A percentile compares a stretch with the other conserved stretches of the same genome.
Conservation (phyloP, 2,113 vertebrate genomes). For the Tragelaphus buxtoni region DNA sequence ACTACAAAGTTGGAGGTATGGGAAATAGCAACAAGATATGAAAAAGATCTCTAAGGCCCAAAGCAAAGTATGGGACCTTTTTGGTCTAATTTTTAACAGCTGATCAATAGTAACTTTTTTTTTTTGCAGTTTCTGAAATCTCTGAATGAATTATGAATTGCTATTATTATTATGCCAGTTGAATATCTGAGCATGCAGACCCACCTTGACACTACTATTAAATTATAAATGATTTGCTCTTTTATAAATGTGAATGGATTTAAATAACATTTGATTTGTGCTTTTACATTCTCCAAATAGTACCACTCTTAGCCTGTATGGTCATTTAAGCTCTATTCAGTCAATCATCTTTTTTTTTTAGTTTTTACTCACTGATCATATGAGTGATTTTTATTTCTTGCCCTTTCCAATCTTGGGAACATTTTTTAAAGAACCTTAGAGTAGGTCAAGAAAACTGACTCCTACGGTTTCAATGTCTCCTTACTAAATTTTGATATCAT, state of each 20-base stretch:
- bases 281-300: not conserved
- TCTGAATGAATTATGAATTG: not conserved
- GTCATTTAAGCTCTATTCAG: not conserved
- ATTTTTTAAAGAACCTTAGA: not conserved
- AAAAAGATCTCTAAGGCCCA: not conserved
- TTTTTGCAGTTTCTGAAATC: not conserved
- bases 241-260: not conserved
- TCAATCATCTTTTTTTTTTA: not conserved
- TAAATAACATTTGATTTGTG: not conserved
- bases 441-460: constrained; percentile 30
- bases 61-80: not conserved
- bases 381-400: constrained; percentile 34
- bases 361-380: not conserved
- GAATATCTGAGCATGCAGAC: not conserved
- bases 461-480: constrained; percentile 50
- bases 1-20: not conserved
- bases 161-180: not conserved
- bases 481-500: constrained; percentile 63
- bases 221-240: not conserved
- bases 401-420: constrained; percentile 38
- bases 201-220: not conserved
- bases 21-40: not conserved
- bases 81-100: not conserved
- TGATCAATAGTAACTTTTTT: not conserved
- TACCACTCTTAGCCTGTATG: not conserved